phyloP scores from a whole-genome alignment of 2,113 vertebrate genomes.

The Serinus canaria region DNA sequence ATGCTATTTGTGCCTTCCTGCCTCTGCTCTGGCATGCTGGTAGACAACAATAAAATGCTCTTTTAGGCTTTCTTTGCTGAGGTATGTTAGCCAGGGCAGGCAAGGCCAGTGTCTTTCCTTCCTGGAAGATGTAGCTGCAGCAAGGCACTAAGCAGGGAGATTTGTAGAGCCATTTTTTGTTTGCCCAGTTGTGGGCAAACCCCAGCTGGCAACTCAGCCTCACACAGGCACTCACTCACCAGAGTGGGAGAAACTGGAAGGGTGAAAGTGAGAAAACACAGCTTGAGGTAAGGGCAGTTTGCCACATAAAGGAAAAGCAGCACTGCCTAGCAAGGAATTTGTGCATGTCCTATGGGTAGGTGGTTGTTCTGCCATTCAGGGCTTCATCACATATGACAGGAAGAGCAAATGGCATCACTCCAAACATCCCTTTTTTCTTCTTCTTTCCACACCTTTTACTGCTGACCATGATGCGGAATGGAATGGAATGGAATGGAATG shows the following conservation, averaged over 20 bases:
- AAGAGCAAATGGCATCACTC: background rate
- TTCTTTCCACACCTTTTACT: background rate
- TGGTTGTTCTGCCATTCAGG: background rate
- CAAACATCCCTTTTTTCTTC: accelerated
- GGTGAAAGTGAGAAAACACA: background rate
- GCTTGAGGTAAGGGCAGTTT: background rate
- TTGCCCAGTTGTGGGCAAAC: background rate
- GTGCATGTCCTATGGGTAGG: accelerated
- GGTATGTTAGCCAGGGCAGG: background rate
- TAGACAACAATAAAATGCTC: background rate
- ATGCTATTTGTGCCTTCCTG: background rate
- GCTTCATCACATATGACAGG: accelerated
- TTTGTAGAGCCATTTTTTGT: background rate
- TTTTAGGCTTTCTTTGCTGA: background rate
- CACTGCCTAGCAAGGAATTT: background rate
- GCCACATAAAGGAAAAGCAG: background rate
- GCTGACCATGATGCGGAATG: background rate
- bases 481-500: background rate
- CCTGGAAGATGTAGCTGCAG: background rate
- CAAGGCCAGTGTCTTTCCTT: background rate
- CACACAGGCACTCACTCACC: accelerated
- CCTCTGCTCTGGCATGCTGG: background rate
- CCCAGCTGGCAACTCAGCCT: background rate
- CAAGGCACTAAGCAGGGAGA: background rate
- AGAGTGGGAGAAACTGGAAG: background rate